Evolutionary conservation across 2,888 invertebrate species (phyloP), one percentile per base, ranked within the genome.

Genomic region (Blera fallax): DNA sequence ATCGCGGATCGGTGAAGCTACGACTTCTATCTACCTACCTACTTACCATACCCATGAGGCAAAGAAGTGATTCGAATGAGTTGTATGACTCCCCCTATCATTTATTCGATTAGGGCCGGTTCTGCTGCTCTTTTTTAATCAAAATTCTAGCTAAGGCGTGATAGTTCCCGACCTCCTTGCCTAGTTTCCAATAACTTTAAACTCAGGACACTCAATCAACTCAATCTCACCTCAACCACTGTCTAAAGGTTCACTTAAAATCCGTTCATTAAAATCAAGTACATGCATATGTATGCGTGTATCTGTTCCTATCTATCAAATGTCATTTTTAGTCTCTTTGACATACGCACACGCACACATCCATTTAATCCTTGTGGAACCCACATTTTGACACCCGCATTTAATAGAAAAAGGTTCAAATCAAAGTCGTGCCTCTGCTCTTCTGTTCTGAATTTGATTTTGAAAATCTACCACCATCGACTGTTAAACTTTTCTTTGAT

Each of bases 381-480:
- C 78, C 83, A 78, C 83, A 83, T 83, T 40, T 72, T 70, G 72
- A 62, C 83, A 83, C 83, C 83, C 83, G 83, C 83, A 83, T 83
- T 67, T 54, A 45, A 60, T 34, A 58, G 18, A 48, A 64, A 60
- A 54, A 73, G 65, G 29, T 73, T 56, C 54, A 69, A 79, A 83
- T 69, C 79, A 83, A 83, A 79, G 83, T 79, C 83, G 60, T 79
- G 69, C 56, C 40, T 62, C 76, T 76, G n/a, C 10, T 72, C 50
- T 60, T 32, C n/a, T 60, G 24, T 48, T 60, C 54, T n/a, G n/a
- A 74, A 81, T 81, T 81, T 81, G 80, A 80, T 81, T 81, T 81
- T 67, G 58, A 80, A 62, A 72, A 73, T 62, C 60, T 54, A 78
- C 67, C 72, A 73, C 54, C 69, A 84, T 74, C 69, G 79, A 69